Percentiles rank a stretch among this genome's conserved stretches.
Evolutionary conservation across 2,797 vertebrate genomes (phyloP).

Genomic region (Pseudochirops corinnae): DNA sequence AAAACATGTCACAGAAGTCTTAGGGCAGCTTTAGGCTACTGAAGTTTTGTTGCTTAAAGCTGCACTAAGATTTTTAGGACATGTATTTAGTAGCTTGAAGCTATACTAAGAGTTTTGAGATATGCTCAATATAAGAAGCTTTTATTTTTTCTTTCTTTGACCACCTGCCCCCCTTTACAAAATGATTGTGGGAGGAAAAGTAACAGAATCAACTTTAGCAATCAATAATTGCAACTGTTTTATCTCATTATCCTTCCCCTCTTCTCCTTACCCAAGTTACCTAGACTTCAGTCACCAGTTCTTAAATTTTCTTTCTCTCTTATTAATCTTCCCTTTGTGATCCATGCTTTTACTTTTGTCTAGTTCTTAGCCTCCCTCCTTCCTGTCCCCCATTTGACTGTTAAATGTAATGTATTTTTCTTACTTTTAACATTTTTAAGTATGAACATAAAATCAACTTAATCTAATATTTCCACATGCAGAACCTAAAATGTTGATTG

Average conservation of each 20-base stretch:
- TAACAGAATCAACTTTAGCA: neutral
- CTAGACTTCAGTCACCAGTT: neutral
- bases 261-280: neutral
- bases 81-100: neutral
- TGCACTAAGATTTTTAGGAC: neutral
- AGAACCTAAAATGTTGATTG: neutral
- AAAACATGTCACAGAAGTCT: neutral
- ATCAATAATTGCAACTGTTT: neutral
- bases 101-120: neutral
- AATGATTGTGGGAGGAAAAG: neutral
- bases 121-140: neutral
- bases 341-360: neutral
- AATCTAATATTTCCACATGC: neutral
- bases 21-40: neutral
- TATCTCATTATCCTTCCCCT: neutral
- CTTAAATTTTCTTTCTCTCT: neutral
- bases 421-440: neutral
- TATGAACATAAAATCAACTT: neutral
- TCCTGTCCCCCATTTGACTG: neutral
- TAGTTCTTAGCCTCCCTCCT: neutral
- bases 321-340: neutral
- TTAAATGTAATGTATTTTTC: neutral
- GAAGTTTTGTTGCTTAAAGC: neutral
- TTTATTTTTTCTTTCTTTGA: neutral
- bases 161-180: neutral